These are phyloP conservation scores for Allobates femoralis DNA, from an alignment of 2,797 vertebrate genomes.

Conservation along the genomic window DNA sequence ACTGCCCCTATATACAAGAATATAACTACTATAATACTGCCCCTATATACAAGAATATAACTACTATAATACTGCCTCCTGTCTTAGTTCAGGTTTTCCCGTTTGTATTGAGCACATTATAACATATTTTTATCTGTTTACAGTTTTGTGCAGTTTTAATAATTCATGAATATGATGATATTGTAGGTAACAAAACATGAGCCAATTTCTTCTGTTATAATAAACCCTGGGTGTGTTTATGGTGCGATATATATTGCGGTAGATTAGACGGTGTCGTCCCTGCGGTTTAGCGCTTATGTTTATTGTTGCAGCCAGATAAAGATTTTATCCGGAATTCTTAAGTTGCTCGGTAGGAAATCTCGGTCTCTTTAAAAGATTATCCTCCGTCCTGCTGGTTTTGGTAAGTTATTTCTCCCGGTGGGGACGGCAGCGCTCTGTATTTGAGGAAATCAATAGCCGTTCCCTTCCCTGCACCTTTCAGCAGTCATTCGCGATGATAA, in stretches of 20 bases:
- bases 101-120: background rate
- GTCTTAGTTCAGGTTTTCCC: background rate
- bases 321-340: constrained; percentile 23
- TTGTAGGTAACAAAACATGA: background rate
- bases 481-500: background rate
- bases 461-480: constrained; percentile 4
- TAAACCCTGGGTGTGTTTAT: background rate
- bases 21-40: too few species aligned
- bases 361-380: constrained; percentile 39
- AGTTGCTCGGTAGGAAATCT: constrained; percentile 18
- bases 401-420: constrained; percentile 23
- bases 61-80: constrained; percentile 1
- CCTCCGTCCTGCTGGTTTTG: constrained; percentile 22
- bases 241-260: background rate
- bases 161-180: background rate
- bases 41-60: constrained; percentile 3
- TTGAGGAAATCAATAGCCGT: constrained; percentile 39
- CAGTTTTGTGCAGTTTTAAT: background rate
- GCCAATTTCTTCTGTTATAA: background rate
- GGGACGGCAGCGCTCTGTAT: background rate
- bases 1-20: too few species aligned
- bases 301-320: constrained; percentile 21
- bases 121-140: background rate
- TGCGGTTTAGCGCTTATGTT: background rate
- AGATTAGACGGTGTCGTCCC: background rate